Conservation (phyloP, 1,140 invertebrate species). For the Heliothis virescens region DNA sequence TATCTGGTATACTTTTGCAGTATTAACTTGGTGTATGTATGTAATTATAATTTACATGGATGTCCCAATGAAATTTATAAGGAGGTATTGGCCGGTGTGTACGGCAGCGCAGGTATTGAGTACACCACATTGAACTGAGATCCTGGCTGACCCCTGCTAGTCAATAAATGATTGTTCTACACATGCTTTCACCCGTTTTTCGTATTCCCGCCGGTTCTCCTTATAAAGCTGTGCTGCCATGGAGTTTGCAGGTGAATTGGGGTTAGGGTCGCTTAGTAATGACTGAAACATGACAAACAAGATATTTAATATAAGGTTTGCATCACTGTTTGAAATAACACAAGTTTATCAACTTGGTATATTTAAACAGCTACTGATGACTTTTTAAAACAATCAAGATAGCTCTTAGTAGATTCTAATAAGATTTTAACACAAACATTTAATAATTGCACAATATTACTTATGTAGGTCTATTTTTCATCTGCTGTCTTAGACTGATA, state of each 20-base stretch:
- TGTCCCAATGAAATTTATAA: slow-evolving; percentile 78
- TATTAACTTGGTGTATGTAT: slow-evolving; percentile 60
- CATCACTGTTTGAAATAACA: not conserved
- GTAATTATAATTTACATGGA: slow-evolving; percentile 73
- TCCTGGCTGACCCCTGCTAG: slow-evolving; percentile 87
- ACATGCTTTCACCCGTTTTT: slow-evolving; percentile 98
- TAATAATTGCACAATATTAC: no score
- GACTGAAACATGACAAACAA: slow-evolving; percentile 88
- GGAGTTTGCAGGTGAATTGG: slow-evolving; percentile 98
- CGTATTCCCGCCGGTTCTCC: slow-evolving; percentile 97
- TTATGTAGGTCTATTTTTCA: no score
- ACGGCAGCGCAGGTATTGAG: slow-evolving; percentile 58
- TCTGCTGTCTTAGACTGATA: no score
- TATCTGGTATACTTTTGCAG: slow-evolving; percentile 40
- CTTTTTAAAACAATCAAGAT: no score
- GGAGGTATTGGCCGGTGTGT: slow-evolving; percentile 67
- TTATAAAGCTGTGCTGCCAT: slow-evolving; percentile 98
- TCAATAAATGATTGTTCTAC: slow-evolving; percentile 98
- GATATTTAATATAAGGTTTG: not conserved
- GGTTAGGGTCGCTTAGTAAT: slow-evolving; percentile 98
- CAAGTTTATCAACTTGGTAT: no score
- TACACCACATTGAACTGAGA: slow-evolving; percentile 37
- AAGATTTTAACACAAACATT: no score
- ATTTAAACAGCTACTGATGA: no score
- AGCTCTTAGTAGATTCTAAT: no score